Evolutionary conservation across 53 echinoderm and acorn worm species (phyloP).

Genomic region (Zoroaster sp.): DNA sequence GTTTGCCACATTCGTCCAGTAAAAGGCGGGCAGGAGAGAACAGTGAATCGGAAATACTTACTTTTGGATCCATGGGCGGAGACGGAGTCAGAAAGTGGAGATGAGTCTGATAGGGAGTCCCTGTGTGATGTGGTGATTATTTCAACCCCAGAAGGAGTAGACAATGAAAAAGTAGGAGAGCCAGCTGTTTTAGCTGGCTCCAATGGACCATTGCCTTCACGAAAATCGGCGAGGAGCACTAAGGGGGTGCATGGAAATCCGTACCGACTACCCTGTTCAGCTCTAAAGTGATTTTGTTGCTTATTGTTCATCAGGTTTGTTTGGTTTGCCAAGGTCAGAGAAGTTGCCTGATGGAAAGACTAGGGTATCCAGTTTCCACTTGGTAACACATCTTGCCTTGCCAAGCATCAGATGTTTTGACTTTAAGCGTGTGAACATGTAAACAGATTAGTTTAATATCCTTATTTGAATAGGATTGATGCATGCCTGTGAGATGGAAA

Average conservation of each 20-base stretch:
- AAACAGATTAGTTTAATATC: too few relatives aligned
- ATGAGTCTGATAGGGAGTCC: background rate
- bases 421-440: too few relatives aligned
- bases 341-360: background rate
- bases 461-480: too few relatives aligned
- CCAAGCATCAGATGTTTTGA: background rate
- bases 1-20: constrained; percentile 58
- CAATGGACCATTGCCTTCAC: background rate
- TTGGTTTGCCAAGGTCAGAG: background rate
- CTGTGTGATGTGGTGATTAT: background rate
- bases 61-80: background rate
- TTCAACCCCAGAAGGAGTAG: background rate
- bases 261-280: background rate
- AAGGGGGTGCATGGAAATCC: background rate
- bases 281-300: background rate
- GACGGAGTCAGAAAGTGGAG: background rate
- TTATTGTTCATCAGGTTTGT: background rate
- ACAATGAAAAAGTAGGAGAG: constrained; percentile 18
- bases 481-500: too few relatives aligned
- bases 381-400: too few relatives aligned
- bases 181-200: background rate
- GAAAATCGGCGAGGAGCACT: background rate
- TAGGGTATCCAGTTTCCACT: constrained; percentile 24
- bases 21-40: constrained; percentile 49
- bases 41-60: constrained; percentile 54